Base-by-base conservation (phyloP, 2,888 invertebrate species). In the Athalia cordata region DNA sequence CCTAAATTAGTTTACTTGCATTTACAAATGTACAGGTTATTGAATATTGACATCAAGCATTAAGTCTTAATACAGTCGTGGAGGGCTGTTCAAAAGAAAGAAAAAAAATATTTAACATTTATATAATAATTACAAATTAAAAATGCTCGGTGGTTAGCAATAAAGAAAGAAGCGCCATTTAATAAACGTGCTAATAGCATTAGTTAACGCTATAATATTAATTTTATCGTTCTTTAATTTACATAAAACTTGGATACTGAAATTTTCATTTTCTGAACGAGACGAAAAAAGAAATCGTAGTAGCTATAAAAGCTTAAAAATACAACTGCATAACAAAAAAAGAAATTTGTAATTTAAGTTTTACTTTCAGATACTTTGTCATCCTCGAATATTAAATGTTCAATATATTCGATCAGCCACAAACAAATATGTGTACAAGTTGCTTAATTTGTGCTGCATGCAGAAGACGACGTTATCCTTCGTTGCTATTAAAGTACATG, bases 1-100 rank as follows among this genome's bases (percentile, higher is more conserved):
- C 78, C n/a, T 79, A 80, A 80, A 80, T 85, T 85, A 84, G 81
- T 81, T 80, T 67, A 78, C 78, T 83, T 82, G 81, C 80, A 81
- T 80, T 78, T 79, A 78, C 78, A 77, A 79, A 68, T 67, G 83
- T 65, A 79, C 80, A 75, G 74, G 80, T 78, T 68, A 74, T 61
- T 76, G 78, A 15, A 78, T 79, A 77, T 78, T 64, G 68, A 55
- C 80, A 80, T 50, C 62, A 75, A 75, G 75, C 75, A 57, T 49
- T 75, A 50, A 3, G n/a, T 75, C 7, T 29, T 29, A 62, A 68
- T 55, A 55, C 45, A 45, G 59, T 13, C 13, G 47, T 43, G 9
- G 47, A 72, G 68, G 15, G 47, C 72, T 47, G 13, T 59, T 72
- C 13, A 5, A 45, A 15, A 52, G 49, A 64, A 55, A 61, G 13